Evolutionary conservation across 2,797 vertebrate genomes (phyloP).

Genomic region (Hypotaenidia okinawae): DNA sequence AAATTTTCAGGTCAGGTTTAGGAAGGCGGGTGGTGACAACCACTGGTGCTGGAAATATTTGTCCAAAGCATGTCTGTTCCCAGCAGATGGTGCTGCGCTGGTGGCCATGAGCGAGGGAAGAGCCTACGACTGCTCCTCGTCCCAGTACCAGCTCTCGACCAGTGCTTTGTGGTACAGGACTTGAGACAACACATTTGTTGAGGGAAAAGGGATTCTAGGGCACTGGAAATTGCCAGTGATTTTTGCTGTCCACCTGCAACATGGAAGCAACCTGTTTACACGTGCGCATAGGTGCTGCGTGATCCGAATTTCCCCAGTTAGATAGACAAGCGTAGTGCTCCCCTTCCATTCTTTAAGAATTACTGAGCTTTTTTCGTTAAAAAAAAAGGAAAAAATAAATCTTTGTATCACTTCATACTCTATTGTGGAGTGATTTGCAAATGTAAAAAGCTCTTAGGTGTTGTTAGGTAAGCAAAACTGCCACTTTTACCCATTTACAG

Average conservation of each 20-base stretch:
- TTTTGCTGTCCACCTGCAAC: too few relatives aligned
- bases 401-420: neutral
- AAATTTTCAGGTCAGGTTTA: neutral
- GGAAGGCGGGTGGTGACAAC: neutral
- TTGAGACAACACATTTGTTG: neutral
- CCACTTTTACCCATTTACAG: neutral
- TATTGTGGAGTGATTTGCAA: neutral
- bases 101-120: neutral
- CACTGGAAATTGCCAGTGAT: rapidly evolving
- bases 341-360: neutral
- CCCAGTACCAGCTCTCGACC: neutral
- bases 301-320: neutral
- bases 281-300: rapidly evolving
- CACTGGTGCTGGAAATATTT: neutral
- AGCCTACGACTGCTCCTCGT: neutral
- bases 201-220: neutral
- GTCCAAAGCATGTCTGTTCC: neutral
- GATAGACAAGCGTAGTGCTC: neutral
- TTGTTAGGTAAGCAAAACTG: neutral
- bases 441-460: neutral
- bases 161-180: neutral
- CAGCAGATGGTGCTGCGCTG: conserved; percentile 72
- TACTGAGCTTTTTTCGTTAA: neutral
- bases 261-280: neutral
- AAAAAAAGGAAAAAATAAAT: neutral